Evolutionary conservation across 1,140 invertebrate genomes (phyloP).

Genomic region (Helicoverpa zea): DNA sequence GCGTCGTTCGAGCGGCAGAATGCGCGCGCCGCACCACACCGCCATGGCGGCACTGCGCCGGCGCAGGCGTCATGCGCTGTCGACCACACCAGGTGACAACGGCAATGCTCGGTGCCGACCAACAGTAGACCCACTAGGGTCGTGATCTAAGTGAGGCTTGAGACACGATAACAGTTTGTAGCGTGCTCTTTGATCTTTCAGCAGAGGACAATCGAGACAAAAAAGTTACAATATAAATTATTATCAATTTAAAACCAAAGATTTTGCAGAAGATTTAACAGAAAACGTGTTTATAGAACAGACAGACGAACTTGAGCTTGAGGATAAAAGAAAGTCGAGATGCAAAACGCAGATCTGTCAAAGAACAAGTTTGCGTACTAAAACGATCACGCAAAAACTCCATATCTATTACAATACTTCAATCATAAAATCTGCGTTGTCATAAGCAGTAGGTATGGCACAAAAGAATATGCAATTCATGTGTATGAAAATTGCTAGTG

Average conservation of each 20-base stretch:
- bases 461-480: conserved; percentile 33
- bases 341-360: too few species aligned
- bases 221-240: neutral
- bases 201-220: neutral
- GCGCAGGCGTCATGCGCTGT: conserved; percentile 63
- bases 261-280: neutral
- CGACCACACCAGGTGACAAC: conserved; percentile 48
- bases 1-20: conserved; percentile 78
- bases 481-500: conserved; percentile 4
- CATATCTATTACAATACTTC: conserved; percentile 3
- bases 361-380: neutral
- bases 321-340: neutral
- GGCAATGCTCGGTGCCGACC: conserved; percentile 1
- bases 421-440: conserved; percentile 1
- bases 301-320: neutral
- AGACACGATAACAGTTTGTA: neutral
- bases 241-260: neutral
- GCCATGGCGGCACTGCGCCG: conserved; percentile 81
- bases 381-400: neutral
- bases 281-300: neutral
- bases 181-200: conserved; percentile 3
- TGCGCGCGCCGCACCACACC: conserved; percentile 84
- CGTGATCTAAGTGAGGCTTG: conserved; percentile 13
- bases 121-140: conserved; percentile 20
- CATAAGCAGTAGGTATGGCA: neutral